These are phyloP conservation scores for Akabosia matsudoensis DNA, from an alignment of 1,140 invertebrate species.

Conservation along the genomic window DNA sequence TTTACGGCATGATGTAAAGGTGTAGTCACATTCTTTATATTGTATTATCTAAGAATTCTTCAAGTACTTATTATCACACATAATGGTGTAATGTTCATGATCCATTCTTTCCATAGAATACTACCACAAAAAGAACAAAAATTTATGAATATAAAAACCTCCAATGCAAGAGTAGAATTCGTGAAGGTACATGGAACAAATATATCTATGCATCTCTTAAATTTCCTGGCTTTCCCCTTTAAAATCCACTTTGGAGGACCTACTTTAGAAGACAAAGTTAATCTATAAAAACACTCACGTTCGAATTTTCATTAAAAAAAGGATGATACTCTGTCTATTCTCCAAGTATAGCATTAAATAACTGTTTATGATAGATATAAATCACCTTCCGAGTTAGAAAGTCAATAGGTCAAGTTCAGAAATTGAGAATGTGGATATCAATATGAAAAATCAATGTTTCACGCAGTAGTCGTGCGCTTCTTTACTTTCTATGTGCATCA, in stretches of 20 bases:
- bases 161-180: too few species aligned
- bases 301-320: conserved; percentile 9
- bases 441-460: not conserved
- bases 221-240: too few species aligned
- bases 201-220: too few species aligned
- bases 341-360: not conserved
- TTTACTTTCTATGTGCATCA: too few species aligned
- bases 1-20: too few species aligned
- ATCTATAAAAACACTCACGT: conserved; percentile 24
- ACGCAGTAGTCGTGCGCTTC: not conserved
- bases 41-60: not conserved
- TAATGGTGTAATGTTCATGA: too few species aligned
- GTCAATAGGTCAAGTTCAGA: conserved; percentile 20
- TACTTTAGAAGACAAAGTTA: not conserved
- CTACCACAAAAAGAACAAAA: too few species aligned
- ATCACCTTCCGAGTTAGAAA: not conserved
- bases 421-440: conserved; percentile 21
- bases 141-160: too few species aligned
- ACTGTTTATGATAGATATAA: conserved; percentile 21
- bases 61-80: too few species aligned
- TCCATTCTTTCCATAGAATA: too few species aligned
- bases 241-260: not conserved
- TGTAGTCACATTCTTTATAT: not conserved
- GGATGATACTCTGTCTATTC: not conserved
- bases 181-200: too few species aligned